These are phyloP conservation scores for Dioctria linearis DNA, from an alignment of 2,888 invertebrate species.

Conservation along the genomic window DNA sequence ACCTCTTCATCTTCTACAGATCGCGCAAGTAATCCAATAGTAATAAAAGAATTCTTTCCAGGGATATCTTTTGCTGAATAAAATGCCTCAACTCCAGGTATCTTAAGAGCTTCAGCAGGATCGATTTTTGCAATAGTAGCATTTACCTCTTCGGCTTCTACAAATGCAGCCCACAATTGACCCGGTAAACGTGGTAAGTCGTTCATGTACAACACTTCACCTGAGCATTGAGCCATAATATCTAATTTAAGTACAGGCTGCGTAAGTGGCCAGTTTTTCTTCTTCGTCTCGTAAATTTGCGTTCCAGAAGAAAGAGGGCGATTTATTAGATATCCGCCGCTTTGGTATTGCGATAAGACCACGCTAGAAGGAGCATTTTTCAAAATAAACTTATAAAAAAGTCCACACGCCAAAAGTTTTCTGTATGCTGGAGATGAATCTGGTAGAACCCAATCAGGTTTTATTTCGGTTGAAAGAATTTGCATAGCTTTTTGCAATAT, in stretches of 20 bases:
- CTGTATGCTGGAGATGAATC: conserved; percentile 78
- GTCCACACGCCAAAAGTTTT: conserved; percentile 77
- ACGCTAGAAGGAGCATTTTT: conserved; percentile 73
- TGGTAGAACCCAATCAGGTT: conserved; percentile 75
- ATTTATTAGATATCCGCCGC: conserved; percentile 74
- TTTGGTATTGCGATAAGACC: conserved; percentile 71
- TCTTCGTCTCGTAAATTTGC: conserved; percentile 79
- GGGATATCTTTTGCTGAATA: conserved; percentile 77
- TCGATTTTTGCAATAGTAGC: conserved; percentile 73
- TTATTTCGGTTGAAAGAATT: conserved; percentile 74
- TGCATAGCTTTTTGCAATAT: conserved; percentile 72
- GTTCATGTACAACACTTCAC: conserved; percentile 77
- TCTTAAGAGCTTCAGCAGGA: conserved; percentile 72
- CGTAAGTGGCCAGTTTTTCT: conserved; percentile 79
- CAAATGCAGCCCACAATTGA: conserved; percentile 70
- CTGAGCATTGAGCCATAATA: conserved; percentile 74
- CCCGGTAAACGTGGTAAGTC: conserved; percentile 73
- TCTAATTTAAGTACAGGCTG: conserved; percentile 81
- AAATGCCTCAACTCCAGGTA: conserved; percentile 76
- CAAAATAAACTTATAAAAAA: conserved; percentile 81
- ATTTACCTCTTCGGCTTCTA: conserved; percentile 44
- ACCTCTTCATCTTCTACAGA: conserved; percentile 68
- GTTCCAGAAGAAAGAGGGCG: conserved; percentile 76
- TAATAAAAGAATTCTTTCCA: conserved; percentile 75
- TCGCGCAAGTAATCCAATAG: neutral